Evolutionary conservation across 2,888 invertebrate genomes (phyloP).

Genomic region (Andrena marginata): DNA sequence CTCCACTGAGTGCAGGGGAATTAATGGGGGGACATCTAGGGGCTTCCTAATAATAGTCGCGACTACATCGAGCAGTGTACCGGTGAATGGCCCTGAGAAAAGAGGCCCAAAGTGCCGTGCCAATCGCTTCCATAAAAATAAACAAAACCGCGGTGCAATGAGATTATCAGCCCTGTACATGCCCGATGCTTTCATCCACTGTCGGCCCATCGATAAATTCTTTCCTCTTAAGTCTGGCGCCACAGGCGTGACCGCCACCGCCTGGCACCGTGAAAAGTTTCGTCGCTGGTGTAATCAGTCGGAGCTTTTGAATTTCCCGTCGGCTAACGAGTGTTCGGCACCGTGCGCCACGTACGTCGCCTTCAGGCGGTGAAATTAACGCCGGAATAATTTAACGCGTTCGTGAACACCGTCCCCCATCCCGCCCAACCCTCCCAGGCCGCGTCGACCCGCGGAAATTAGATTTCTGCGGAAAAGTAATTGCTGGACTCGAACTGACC

Average conservation of each 20-base stretch:
- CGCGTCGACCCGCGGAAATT: slow-evolving; percentile 43
- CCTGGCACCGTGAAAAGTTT: slow-evolving; percentile 44
- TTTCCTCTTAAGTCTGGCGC: not conserved
- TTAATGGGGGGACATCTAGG: slow-evolving; percentile 3
- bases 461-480: slow-evolving; percentile 52
- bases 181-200: not conserved
- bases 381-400: slow-evolving; percentile 60
- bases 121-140: no score
- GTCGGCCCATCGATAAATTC: not conserved
- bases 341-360: slow-evolving; percentile 26
- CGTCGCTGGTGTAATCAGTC: slow-evolving; percentile 46
- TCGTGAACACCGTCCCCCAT: slow-evolving; percentile 19
- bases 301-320: slow-evolving; percentile 52
- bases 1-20: slow-evolving; percentile 1
- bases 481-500: slow-evolving; percentile 40
- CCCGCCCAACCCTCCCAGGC: not conserved
- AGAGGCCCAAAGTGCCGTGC: not conserved
- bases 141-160: no score
- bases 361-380: slow-evolving; percentile 50
- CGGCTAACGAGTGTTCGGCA: slow-evolving; percentile 58
- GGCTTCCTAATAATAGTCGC: not conserved
- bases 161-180: not conserved
- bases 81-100: not conserved
- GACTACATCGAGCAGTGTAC: not conserved
- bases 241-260: not conserved